Conservation (phyloP, 1,140 invertebrate species). For the Aleiodes sp. region DNA sequence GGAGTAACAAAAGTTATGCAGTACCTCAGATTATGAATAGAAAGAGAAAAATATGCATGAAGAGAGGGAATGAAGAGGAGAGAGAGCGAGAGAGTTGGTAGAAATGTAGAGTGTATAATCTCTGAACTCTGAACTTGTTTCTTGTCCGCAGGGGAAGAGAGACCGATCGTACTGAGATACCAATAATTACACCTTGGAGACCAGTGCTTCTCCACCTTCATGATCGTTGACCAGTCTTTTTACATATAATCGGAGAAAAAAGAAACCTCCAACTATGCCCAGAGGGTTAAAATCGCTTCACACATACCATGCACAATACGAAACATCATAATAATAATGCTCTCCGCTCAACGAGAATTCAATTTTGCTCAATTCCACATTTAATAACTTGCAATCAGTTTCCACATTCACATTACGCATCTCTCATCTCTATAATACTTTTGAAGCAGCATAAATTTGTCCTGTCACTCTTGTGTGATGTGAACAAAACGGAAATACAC, state of each 20-base stretch:
- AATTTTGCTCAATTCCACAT: too few relatives aligned
- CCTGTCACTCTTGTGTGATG: not conserved
- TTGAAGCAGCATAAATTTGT: not conserved
- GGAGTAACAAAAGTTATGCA: too few relatives aligned
- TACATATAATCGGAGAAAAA: not conserved
- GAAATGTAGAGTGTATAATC: slow-evolving; percentile 13
- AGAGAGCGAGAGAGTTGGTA: not conserved
- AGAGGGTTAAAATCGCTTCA: not conserved
- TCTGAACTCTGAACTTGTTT: slow-evolving; percentile 26
- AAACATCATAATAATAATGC: too few relatives aligned
- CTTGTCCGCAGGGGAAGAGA: slow-evolving; percentile 4
- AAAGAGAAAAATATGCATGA: too few relatives aligned
- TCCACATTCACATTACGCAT: not conserved
- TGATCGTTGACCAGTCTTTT: not conserved
- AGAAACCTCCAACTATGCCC: not conserved
- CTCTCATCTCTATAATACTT: not conserved
- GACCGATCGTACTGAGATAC: slow-evolving; percentile 45
- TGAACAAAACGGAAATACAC: not conserved
- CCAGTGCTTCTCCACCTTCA: slow-evolving; percentile 30
- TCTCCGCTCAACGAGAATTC: too few relatives aligned
- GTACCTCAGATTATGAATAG: too few relatives aligned
- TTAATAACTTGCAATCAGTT: not conserved
- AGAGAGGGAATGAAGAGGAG: too few relatives aligned
- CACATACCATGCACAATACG: too few relatives aligned
- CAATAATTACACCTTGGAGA: slow-evolving; percentile 46